A percentile compares a stretch with the other conserved stretches of the same genome.
phyloP scores from a whole-genome alignment of 2,113 vertebrate species.

The Columbina picui region DNA sequence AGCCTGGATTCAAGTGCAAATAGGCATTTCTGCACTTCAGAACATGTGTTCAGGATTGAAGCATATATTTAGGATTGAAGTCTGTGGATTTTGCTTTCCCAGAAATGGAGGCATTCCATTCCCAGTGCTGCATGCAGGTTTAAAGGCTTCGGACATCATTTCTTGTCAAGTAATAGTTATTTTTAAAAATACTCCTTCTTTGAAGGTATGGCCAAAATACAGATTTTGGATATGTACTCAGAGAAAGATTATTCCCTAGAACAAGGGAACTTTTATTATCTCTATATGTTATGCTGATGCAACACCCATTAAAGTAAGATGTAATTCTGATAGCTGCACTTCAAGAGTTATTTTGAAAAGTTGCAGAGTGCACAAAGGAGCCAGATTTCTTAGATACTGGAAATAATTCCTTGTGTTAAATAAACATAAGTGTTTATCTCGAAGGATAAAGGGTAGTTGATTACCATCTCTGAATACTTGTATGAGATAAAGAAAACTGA shows the following conservation, averaged over 20 bases:
- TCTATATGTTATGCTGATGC: not conserved
- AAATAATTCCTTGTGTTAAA: not conserved
- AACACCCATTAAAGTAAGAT: not conserved
- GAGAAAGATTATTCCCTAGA: not conserved
- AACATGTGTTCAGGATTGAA: not conserved
- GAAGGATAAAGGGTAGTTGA: not conserved
- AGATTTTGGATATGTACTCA: not conserved
- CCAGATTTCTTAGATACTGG: not conserved
- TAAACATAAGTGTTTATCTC: not conserved
- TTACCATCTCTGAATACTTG: not conserved
- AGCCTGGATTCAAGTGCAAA: not conserved
- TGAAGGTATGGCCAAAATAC: not conserved
- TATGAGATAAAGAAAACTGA: not conserved
- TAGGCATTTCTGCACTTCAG: not conserved
- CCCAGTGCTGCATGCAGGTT: not conserved
- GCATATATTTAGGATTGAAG: not conserved
- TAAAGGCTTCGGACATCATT: not conserved
- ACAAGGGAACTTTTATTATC: not conserved
- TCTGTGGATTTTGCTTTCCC: not conserved
- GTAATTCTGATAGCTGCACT: not conserved
- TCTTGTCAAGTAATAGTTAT: not conserved
- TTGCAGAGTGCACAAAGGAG: not conserved
- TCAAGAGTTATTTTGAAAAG: not conserved
- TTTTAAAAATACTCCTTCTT: not conserved
- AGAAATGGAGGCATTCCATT: not conserved